These are phyloP conservation scores for Apantesis nais DNA, from an alignment of 2,888 invertebrate genomes.

Conservation along the genomic window DNA sequence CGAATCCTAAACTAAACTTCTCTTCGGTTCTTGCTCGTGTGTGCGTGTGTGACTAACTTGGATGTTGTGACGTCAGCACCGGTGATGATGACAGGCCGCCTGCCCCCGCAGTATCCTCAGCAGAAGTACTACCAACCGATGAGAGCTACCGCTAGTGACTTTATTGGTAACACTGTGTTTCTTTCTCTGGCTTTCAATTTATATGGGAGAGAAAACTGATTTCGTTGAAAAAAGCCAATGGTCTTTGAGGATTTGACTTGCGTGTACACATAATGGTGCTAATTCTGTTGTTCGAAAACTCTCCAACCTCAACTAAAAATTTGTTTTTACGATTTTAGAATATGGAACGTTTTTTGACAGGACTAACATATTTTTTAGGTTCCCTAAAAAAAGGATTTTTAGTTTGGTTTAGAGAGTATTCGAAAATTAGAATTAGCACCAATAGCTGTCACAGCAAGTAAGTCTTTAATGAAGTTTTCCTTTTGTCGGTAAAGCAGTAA, in stretches of 20 bases:
- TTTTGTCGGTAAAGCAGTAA: background rate
- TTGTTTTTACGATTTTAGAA: too few relatives aligned
- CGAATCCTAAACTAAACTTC: background rate
- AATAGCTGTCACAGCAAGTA: too few relatives aligned
- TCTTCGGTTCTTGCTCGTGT: background rate
- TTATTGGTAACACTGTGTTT: constrained; percentile 64
- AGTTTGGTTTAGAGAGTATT: too few relatives aligned
- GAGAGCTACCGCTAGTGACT: constrained; percentile 73
- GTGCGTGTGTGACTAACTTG: constrained; percentile 61
- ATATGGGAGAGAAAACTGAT: constrained; percentile 3
- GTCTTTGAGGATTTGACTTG: background rate
- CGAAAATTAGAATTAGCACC: too few relatives aligned
- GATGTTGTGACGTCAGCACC: constrained; percentile 53
- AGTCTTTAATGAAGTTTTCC: too few relatives aligned
- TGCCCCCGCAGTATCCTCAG: constrained; percentile 62
- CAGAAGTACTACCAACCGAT: constrained; percentile 79
- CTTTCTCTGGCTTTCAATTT: constrained; percentile 1
- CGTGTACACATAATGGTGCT: too few relatives aligned
- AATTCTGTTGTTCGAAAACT: too few relatives aligned
- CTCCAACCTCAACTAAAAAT: too few relatives aligned
- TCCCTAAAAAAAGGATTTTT: too few relatives aligned
- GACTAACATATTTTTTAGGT: too few relatives aligned
- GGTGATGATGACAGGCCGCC: constrained; percentile 58
- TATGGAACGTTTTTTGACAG: too few relatives aligned
- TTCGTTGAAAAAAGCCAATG: background rate